Conservation (phyloP, 2,113 vertebrate genomes). For the Epinephelus lanceolatus region DNA sequence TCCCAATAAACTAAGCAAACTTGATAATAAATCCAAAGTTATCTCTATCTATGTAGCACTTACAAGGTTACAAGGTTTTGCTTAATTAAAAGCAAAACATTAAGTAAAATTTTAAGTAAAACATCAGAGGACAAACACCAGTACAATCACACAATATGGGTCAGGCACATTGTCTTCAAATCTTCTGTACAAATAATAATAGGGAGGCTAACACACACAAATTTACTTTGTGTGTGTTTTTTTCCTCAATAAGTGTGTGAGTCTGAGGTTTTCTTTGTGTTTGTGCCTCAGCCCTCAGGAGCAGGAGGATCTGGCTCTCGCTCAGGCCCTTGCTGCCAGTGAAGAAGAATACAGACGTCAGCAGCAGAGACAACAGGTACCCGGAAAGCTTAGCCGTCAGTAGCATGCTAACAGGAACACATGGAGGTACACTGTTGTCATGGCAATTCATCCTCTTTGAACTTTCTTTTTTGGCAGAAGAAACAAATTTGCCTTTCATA, state of each 20-base stretch:
- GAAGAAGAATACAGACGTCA: conserved; percentile 94
- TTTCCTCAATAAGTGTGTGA: no score
- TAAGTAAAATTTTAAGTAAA: neutral
- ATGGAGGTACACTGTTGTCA: conserved; percentile 77
- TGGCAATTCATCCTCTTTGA: conserved; percentile 35
- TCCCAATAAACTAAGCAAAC: neutral
- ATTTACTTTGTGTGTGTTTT: neutral
- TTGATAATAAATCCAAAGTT: neutral
- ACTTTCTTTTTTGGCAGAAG: conserved; percentile 7
- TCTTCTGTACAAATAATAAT: neutral
- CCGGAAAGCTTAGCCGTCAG: conserved; percentile 81
- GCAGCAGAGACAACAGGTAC: conserved; percentile 89
- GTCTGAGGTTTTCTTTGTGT: neutral
- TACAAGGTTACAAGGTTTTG: neutral
- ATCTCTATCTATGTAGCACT: neutral
- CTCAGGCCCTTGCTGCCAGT: conserved; percentile 94
- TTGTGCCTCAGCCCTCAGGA: conserved; percentile 90
- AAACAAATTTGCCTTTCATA: neutral
- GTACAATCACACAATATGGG: no score
- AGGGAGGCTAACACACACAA: neutral
- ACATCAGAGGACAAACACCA: neutral
- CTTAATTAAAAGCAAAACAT: neutral
- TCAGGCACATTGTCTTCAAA: neutral
- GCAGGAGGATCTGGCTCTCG: conserved; percentile 95
- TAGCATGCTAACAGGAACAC: conserved; percentile 81